Evolutionary conservation across 2,888 invertebrate species (phyloP).

Genomic region (Stegophylla sp.): DNA sequence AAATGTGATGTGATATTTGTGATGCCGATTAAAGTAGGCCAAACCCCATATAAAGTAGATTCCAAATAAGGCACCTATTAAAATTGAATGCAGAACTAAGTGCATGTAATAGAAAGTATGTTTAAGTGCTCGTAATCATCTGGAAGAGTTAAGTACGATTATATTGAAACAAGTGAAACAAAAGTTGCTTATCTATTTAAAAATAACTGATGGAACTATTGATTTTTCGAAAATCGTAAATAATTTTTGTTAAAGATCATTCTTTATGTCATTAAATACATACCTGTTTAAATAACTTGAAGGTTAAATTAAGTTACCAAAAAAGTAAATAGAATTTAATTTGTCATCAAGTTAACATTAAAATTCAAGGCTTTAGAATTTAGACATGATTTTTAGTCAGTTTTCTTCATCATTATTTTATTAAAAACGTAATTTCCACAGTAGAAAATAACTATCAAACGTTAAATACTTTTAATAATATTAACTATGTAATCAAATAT

Average conservation of each 20-base stretch:
- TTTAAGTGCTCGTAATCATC: constrained; percentile 28
- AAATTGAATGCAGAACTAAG: constrained; percentile 50
- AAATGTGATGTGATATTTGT: constrained; percentile 23
- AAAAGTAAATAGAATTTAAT: neutral
- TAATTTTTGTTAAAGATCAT: constrained; percentile 1
- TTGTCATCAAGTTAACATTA: neutral
- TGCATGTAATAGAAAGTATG: constrained; percentile 48
- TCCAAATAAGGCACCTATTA: constrained; percentile 59
- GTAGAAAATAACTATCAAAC: neutral
- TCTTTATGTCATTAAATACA: constrained; percentile 6
- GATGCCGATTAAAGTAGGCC: constrained; percentile 50
- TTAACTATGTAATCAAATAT: neutral
- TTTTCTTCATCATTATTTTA: neutral
- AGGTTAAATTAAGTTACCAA: neutral
- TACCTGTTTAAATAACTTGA: neutral
- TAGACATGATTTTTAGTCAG: neutral
- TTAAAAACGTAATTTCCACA: neutral
- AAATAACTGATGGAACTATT: neutral
- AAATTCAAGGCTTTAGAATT: neutral
- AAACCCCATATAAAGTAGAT: constrained; percentile 55
- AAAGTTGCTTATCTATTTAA: neutral
- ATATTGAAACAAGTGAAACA: neutral
- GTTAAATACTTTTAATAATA: too few relatives aligned
- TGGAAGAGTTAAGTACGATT: constrained; percentile 34
- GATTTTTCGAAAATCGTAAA: neutral